Base-by-base conservation (phyloP, 1,140 invertebrate species). In the Nebria ingens region DNA sequence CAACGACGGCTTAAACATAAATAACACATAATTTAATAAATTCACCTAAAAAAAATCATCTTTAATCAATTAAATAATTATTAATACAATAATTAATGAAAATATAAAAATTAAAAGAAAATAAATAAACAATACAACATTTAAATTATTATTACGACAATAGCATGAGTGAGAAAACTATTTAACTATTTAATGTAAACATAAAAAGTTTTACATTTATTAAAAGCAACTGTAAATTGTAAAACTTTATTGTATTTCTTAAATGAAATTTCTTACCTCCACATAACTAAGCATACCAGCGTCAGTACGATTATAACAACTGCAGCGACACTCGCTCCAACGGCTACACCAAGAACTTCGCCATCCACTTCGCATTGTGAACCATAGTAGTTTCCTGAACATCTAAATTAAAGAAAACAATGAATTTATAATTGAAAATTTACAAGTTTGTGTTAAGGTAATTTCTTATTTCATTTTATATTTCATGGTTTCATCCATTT, bases 331-430 rank as follows among this genome's bases (percentile, higher is more conserved):
- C 89, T 91, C 0, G 90, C 91, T 13, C 91, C 91, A 56, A 93
- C 84, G 0, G 91, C 89, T 17, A 93, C 91, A 0, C 87, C 90
- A 21, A 95, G 70, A 45, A 94, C 90, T 75, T 94, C 91, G 6
- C 89, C 91, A 65, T 95, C 92, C 38, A 93, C 82, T 69, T 94
- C 91, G 68, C 92, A 94, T 63, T 87, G 81, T 0, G 80, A 78
- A 0, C 91, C 91, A 67, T 93, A 93, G 68, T 89, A 93, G 62
- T 87, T 91, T 0, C 88, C 86, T 22, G 80, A 76, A 65, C 91
- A 93, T 57, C 86, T 89, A 68, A 0, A 65, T n/a, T n/a, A n/a
- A n/a, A n/a, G n/a, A n/a, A n/a, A n/a, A n/a, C n/a, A n/a, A n/a
- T n/a, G n/a, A n/a, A n/a, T n/a, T n/a, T n/a, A n/a, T n/a, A n/a